Conservation (phyloP, 2,888 invertebrate genomes). For the Hoplodrina blanda region DNA sequence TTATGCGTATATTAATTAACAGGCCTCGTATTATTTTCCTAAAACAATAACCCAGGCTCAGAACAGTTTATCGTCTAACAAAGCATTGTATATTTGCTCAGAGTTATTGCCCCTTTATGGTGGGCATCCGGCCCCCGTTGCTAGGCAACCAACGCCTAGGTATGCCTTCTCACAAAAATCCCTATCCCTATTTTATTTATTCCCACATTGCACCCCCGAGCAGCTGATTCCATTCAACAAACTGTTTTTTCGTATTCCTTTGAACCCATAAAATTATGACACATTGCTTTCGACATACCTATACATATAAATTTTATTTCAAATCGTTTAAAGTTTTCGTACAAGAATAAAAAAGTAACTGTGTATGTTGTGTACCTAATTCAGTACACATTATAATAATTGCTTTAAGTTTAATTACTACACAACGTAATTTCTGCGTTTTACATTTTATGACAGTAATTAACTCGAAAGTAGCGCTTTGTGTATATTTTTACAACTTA, state of each 20-base stretch:
- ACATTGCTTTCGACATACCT: constrained; percentile 15
- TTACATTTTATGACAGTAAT: constrained; percentile 40
- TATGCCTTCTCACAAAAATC: constrained; percentile 68
- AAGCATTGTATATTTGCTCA: constrained; percentile 55
- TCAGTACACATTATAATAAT: constrained; percentile 40
- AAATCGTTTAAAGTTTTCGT: constrained; percentile 6
- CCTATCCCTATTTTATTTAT: constrained; percentile 76
- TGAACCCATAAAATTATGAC: constrained; percentile 12
- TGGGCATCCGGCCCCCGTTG: constrained; percentile 73
- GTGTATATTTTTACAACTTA: constrained; percentile 33
- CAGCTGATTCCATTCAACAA: constrained; percentile 84
- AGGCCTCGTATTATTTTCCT: constrained; percentile 41
- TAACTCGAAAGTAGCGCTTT: constrained; percentile 26
- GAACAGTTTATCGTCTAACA: constrained; percentile 48
- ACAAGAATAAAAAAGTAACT: constrained; percentile 19
- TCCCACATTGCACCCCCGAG: constrained; percentile 74
- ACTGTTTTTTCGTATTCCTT: constrained; percentile 40
- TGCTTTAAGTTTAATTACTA: constrained; percentile 43
- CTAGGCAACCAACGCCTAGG: constrained; percentile 71
- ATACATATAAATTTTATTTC: background rate
- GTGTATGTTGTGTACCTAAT: constrained; percentile 6
- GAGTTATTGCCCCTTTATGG: constrained; percentile 48
- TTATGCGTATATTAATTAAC: constrained; percentile 39
- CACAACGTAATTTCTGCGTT: constrained; percentile 29
- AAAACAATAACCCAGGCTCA: constrained; percentile 40